These are phyloP conservation scores for Coelopa frigida DNA, from an alignment of 1,140 invertebrate species.

Conservation along the genomic window DNA sequence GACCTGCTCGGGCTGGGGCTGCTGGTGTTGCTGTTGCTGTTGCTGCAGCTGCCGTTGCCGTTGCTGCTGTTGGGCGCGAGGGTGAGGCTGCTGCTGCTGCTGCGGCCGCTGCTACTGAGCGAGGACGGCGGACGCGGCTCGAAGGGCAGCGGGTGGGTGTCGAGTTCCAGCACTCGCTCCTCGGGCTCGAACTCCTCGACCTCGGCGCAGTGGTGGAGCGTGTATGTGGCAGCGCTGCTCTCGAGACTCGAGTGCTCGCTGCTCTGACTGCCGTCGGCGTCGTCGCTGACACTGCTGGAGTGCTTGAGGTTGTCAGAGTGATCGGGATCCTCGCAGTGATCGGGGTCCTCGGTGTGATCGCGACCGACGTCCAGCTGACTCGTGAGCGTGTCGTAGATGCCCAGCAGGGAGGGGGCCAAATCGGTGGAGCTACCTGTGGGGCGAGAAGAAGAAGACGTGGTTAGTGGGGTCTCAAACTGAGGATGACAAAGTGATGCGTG, in stretches of 20 bases:
- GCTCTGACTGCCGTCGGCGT: neutral
- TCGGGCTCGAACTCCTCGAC: neutral
- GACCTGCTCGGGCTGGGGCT: slow-evolving; percentile 14
- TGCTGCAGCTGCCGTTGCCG: slow-evolving; percentile 29
- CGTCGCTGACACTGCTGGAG: neutral
- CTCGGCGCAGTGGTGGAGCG: neutral
- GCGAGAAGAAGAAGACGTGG: slow-evolving; percentile 28
- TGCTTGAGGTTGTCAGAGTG: neutral
- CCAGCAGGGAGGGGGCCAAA: slow-evolving; percentile 51
- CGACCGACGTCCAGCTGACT: slow-evolving; percentile 19
- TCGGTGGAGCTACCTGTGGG: slow-evolving; percentile 55
- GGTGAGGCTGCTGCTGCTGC: neutral
- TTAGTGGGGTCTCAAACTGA: too few species aligned
- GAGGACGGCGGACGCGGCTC: slow-evolving; percentile 1
- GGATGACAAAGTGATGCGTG: too few species aligned
- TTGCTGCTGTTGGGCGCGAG: slow-evolving; percentile 3
- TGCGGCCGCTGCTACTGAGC: slow-evolving; percentile 17
- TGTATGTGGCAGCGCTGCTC: neutral
- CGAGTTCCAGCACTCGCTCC: neutral
- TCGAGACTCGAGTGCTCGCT: neutral
- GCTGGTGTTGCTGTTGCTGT: slow-evolving; percentile 21
- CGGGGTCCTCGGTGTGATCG: slow-evolving; percentile 23
- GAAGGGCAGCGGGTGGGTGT: neutral
- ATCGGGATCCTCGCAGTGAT: slow-evolving; percentile 18
- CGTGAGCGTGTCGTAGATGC: slow-evolving; percentile 49